phyloP scores from a whole-genome alignment of 2,888 invertebrate genomes.

The Tridacna gigas region DNA sequence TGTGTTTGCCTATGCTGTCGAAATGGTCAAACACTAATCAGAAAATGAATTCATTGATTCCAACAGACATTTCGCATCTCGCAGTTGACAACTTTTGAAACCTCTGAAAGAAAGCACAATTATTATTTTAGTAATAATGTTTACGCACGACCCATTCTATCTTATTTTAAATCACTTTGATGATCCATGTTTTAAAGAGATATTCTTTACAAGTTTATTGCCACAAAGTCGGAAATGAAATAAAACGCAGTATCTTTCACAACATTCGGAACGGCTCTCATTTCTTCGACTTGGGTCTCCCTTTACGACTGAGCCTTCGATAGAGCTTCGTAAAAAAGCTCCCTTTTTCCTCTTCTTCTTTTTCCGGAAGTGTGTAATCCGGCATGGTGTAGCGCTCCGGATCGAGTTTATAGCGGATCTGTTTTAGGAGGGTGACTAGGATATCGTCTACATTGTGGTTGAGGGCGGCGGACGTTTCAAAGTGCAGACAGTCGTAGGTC shows the following conservation, averaged over 20 bases:
- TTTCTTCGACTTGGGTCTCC: slow-evolving; percentile 46
- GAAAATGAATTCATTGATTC: too few relatives aligned
- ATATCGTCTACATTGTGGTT: slow-evolving; percentile 98
- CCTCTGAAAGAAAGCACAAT: background rate
- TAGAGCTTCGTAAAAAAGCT: slow-evolving; percentile 68
- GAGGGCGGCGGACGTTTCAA: slow-evolving; percentile 97
- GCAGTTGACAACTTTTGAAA: background rate
- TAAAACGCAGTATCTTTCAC: too few relatives aligned
- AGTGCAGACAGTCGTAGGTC: slow-evolving; percentile 93
- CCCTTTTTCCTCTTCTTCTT: slow-evolving; percentile 55
- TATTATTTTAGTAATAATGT: background rate
- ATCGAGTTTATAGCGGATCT: slow-evolving; percentile 91
- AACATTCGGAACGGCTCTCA: background rate
- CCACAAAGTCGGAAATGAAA: too few relatives aligned
- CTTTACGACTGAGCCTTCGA: slow-evolving; percentile 58
- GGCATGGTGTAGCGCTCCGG: slow-evolving; percentile 55
- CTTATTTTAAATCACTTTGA: background rate
- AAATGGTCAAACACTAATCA: too few relatives aligned
- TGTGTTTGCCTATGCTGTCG: too few relatives aligned
- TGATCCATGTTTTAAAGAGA: too few relatives aligned
- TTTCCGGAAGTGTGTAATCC: slow-evolving; percentile 45
- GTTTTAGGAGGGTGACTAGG: slow-evolving; percentile 95
- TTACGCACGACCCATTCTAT: background rate
- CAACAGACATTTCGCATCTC: too few relatives aligned
- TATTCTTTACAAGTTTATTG: too few relatives aligned